These are phyloP conservation scores for Gadopsis bispinosus DNA, from an alignment of 2,797 vertebrate genomes.

Conservation along the genomic window DNA sequence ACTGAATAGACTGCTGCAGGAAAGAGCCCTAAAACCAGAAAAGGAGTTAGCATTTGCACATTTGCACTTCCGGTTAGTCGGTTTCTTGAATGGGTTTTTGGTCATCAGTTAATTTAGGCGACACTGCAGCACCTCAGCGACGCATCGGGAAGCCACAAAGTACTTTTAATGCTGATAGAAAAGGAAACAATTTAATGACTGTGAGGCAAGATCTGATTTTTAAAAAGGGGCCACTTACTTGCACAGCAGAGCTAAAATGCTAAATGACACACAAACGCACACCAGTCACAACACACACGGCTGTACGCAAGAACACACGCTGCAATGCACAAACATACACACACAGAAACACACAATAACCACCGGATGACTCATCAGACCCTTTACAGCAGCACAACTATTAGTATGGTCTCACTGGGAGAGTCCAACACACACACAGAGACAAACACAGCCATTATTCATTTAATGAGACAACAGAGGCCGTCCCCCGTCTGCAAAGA, in stretches of 20 bases:
- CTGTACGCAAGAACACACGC: background rate
- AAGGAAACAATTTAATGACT: too few relatives aligned
- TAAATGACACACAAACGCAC: background rate
- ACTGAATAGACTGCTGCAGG: too few relatives aligned
- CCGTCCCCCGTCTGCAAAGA: slow-evolving; percentile 3
- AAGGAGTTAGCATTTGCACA: too few relatives aligned
- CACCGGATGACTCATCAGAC: background rate
- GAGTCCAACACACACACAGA: slow-evolving; percentile 10
- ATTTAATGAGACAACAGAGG: slow-evolving; percentile 55
- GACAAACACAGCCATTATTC: slow-evolving; percentile 32
- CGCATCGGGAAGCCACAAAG: too few relatives aligned
- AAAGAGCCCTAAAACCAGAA: too few relatives aligned
- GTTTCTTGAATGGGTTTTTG: too few relatives aligned
- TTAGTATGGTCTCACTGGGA: background rate
- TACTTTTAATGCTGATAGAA: too few relatives aligned
- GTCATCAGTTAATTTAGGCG: too few relatives aligned
- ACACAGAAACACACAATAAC: background rate
- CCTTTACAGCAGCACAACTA: slow-evolving; percentile 4
- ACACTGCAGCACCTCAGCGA: too few relatives aligned
- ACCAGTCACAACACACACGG: background rate
- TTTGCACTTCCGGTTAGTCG: too few relatives aligned
- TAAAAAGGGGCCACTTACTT: background rate
- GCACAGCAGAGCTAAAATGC: background rate
- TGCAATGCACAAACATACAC: background rate
- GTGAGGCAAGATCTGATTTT: too few relatives aligned